These are phyloP conservation scores for Ypsolopha sequella DNA, from an alignment of 2,888 invertebrate genomes.

Conservation along the genomic window DNA sequence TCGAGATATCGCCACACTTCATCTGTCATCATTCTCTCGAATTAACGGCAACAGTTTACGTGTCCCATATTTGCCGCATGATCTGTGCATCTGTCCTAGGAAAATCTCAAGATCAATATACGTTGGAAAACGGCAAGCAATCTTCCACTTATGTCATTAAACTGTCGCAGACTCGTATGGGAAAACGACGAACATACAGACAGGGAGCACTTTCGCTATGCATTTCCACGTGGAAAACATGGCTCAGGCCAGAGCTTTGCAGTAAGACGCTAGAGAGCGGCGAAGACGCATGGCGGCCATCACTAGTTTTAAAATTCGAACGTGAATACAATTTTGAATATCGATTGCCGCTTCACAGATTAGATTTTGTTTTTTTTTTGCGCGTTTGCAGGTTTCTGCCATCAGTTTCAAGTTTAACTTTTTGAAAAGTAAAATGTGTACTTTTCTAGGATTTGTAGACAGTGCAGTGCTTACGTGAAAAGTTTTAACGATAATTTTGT, in stretches of 20 bases:
- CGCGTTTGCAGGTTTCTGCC: not conserved
- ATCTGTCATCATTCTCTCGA: too few species aligned
- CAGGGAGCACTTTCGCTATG: conserved; percentile 45
- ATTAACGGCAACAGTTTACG: too few species aligned
- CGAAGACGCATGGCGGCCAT: conserved; percentile 30
- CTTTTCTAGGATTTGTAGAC: not conserved
- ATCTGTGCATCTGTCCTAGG: not conserved
- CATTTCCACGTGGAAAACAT: conserved; percentile 39
- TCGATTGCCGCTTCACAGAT: conserved; percentile 4
- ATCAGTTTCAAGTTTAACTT: not conserved
- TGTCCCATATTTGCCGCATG: too few species aligned
- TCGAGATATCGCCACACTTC: too few species aligned
- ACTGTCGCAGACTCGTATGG: conserved; percentile 18
- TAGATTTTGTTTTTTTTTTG: not conserved
- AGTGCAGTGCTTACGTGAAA: not conserved
- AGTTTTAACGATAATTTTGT: not conserved
- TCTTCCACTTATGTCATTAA: conserved; percentile 21
- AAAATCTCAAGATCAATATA: conserved; percentile 15
- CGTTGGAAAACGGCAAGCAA: conserved; percentile 13
- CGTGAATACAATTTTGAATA: conserved; percentile 10
- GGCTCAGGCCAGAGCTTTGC: conserved; percentile 28
- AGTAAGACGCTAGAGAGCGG: conserved; percentile 31
- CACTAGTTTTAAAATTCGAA: conserved; percentile 17
- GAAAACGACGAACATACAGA: conserved; percentile 19
- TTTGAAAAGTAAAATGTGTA: not conserved